Evolutionary conservation across 2,797 vertebrate species (phyloP).

Genomic region (Ceryle rudis): DNA sequence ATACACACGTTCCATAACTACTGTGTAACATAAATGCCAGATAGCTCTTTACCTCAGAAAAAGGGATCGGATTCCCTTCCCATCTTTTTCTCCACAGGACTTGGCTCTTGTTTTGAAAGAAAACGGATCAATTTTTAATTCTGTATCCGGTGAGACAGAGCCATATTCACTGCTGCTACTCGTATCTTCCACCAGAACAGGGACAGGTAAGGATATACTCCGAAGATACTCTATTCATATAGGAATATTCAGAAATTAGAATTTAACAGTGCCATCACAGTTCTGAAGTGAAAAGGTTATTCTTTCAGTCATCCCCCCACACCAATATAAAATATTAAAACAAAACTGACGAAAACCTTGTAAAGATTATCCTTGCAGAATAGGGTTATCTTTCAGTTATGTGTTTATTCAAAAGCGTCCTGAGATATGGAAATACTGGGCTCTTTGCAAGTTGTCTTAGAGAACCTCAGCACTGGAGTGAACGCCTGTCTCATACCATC

Average conservation of each 20-base stretch:
- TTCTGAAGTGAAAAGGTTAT: not conserved
- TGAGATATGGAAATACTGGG: not conserved
- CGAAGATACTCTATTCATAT: constrained; percentile 89
- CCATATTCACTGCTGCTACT: constrained; percentile 99
- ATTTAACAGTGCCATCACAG: not conserved
- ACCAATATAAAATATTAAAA: not conserved
- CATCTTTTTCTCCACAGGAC: constrained; percentile 93
- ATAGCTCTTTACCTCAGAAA: constrained; percentile 88
- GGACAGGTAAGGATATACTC: constrained; percentile 95
- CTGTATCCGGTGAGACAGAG: constrained; percentile 96
- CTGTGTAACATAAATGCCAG: not conserved
- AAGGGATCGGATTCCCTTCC: constrained; percentile 88
- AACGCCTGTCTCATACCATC: accelerated
- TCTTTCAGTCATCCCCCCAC: not conserved
- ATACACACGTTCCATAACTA: not conserved
- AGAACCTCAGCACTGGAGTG: not conserved
- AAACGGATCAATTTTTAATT: constrained; percentile 94
- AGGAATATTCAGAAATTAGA: not conserved
- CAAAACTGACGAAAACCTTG: not conserved
- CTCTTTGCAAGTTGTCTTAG: not conserved
- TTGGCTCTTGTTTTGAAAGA: constrained; percentile 93
- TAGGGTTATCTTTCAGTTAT: not conserved
- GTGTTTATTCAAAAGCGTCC: not conserved
- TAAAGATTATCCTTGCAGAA: not conserved
- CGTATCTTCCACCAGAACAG: constrained; percentile 96